Evolutionary conservation across 2,888 invertebrate species (phyloP).

Genomic region (Agriopis leucophaearia): DNA sequence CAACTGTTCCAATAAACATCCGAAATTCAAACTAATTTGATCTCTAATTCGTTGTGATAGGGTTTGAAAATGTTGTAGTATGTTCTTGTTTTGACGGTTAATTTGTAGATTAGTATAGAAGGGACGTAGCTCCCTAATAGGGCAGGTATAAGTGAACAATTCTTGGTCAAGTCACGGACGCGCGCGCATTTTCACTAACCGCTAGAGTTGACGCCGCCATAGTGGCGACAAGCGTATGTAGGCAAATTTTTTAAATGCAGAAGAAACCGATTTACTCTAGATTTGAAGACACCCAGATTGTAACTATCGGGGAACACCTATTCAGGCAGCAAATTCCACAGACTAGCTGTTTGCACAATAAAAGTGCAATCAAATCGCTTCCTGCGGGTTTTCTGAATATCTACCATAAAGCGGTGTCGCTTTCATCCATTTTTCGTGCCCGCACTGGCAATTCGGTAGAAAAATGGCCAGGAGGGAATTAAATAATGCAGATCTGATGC

Average conservation of each 20-base stretch:
- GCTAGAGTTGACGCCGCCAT: constrained; percentile 5
- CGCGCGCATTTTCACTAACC: constrained; percentile 62
- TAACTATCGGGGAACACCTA: too few species aligned
- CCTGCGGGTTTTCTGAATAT: too few species aligned
- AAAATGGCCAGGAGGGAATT: too few species aligned
- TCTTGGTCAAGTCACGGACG: constrained; percentile 76
- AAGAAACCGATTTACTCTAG: too few species aligned
- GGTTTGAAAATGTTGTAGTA: constrained; percentile 4
- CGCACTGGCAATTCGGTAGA: too few species aligned
- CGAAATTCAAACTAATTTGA: constrained; percentile 11
- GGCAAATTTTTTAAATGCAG: constrained; percentile 14
- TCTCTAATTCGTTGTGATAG: constrained; percentile 6
- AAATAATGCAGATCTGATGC: too few species aligned
- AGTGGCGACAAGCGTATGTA: constrained; percentile 35
- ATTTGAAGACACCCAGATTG: too few species aligned
- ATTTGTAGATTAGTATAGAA: constrained; percentile 74
- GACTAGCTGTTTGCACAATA: too few species aligned
- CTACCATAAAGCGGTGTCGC: too few species aligned
- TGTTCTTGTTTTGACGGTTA: constrained; percentile 49
- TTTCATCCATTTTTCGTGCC: too few species aligned
- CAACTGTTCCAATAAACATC: constrained; percentile 46
- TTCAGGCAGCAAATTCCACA: too few species aligned
- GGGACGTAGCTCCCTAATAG: constrained; percentile 50
- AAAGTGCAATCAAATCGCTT: too few species aligned
- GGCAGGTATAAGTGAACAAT: constrained; percentile 66